A percentile compares a stretch with the other conserved stretches of the same genome.
These are phyloP conservation scores for Mechanitis mazaeus DNA, from an alignment of 2,888 invertebrate genomes.

Conservation along the genomic window DNA sequence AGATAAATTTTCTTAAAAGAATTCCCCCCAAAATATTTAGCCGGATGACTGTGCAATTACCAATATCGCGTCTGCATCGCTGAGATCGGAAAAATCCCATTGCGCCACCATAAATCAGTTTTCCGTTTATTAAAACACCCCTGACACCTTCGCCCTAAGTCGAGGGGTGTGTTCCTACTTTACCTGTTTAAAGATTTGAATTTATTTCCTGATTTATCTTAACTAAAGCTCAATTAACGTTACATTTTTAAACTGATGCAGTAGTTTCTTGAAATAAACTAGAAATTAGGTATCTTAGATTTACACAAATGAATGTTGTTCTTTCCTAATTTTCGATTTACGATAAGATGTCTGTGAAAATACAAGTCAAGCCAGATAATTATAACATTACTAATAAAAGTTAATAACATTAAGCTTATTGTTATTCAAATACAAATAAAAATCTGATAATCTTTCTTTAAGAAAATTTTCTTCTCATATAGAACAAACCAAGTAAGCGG, in stretches of 20 bases:
- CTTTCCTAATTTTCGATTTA: too few relatives aligned
- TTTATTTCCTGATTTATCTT: too few relatives aligned
- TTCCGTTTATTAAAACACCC: constrained; percentile 65
- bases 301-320: too few relatives aligned
- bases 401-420: too few relatives aligned
- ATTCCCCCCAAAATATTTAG: constrained; percentile 28
- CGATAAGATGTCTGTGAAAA: too few relatives aligned
- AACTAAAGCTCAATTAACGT: too few relatives aligned
- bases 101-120: constrained; percentile 65
- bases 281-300: too few relatives aligned
- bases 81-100: constrained; percentile 54
- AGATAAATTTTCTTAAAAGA: constrained; percentile 21
- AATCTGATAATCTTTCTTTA: not conserved
- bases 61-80: constrained; percentile 45
- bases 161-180: not conserved
- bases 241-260: too few relatives aligned
- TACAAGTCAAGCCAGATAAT: too few relatives aligned
- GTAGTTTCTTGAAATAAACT: too few relatives aligned
- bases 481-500: constrained; percentile 33
- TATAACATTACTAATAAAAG: too few relatives aligned
- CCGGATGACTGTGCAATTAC: constrained; percentile 66
- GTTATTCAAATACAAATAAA: too few relatives aligned
- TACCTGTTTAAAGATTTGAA: not conserved
- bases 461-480: constrained; percentile 18
- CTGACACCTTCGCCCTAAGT: constrained; percentile 18